A percentile compares a stretch with the other conserved stretches of the same genome.
Conservation (phyloP, 2,113 vertebrate genomes). For the Hemiprocne comata region DNA sequence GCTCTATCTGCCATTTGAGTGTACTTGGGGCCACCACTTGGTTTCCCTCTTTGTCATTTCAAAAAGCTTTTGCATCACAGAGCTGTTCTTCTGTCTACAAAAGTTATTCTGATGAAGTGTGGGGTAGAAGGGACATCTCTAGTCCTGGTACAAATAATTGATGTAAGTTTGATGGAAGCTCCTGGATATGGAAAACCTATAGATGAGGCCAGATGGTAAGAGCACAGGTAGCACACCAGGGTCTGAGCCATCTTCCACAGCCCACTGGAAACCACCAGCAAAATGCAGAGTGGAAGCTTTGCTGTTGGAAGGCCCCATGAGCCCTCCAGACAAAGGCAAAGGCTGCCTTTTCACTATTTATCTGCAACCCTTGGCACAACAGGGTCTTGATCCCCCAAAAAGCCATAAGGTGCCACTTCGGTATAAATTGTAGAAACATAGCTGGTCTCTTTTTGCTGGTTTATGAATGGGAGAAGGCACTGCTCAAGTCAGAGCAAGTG, state of each 20-base stretch:
- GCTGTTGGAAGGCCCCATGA: not conserved
- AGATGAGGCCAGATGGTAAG: not conserved
- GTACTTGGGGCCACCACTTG: not conserved
- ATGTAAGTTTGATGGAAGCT: not conserved
- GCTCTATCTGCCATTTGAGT: not conserved
- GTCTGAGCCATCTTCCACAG: not conserved
- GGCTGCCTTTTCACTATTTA: not conserved
- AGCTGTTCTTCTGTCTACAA: not conserved
- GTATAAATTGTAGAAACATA: fast-evolving
- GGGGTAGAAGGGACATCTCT: not conserved
- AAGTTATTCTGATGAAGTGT: not conserved
- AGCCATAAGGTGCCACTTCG: not conserved
- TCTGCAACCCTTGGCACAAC: not conserved
- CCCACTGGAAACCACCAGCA: fast-evolving
- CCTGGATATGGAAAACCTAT: not conserved
- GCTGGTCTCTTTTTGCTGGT: not conserved
- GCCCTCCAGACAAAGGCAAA: not conserved
- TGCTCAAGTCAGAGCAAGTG: not conserved
- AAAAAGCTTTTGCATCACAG: not conserved
- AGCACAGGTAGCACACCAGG: fast-evolving
- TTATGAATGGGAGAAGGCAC: not conserved
- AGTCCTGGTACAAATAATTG: not conserved
- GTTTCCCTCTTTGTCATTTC: not conserved
- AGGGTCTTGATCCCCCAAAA: not conserved
- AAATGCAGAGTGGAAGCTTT: not conserved